Percentiles rank a stretch among this genome's conserved stretches.
phyloP scores from a whole-genome alignment of 2,888 invertebrate genomes.

The Helleia helle region DNA sequence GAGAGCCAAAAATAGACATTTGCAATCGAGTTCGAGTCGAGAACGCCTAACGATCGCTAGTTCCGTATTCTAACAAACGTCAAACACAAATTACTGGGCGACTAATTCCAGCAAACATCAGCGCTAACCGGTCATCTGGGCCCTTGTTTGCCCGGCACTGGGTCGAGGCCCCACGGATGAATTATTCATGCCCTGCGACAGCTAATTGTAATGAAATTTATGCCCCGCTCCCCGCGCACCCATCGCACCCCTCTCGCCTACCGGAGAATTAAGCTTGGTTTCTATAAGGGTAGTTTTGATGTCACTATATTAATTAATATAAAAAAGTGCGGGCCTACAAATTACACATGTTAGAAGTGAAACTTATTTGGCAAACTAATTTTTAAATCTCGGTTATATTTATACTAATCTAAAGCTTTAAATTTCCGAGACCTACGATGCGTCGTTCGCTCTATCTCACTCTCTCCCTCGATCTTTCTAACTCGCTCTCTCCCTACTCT shows the following conservation, averaged over 20 bases:
- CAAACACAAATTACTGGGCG: constrained; percentile 42
- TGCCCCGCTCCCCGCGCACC: constrained; percentile 34
- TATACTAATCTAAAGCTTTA: no score
- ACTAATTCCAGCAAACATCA: constrained; percentile 44
- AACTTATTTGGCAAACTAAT: no score
- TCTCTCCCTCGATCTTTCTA: no score
- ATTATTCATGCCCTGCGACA: constrained; percentile 61
- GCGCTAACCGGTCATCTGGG: constrained; percentile 43
- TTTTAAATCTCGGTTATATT: no score
- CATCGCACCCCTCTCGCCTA: no score
- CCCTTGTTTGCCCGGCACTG: constrained; percentile 55
- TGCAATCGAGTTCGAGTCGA: background rate
- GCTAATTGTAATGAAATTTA: constrained; percentile 74
- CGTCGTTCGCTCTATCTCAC: no score
- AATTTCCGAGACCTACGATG: no score
- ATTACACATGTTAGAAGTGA: no score
- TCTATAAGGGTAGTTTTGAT: constrained; percentile 22
- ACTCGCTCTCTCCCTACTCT: no score
- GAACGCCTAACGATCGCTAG: background rate
- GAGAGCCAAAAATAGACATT: no score
- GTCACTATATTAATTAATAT: no score
- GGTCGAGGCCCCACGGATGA: constrained; percentile 42
- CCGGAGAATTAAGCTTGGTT: constrained; percentile 17
- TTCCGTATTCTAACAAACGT: constrained; percentile 9
- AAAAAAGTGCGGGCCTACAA: no score